phyloP scores from a whole-genome alignment of 2,888 invertebrate genomes.

The Drosophila emarginata region DNA sequence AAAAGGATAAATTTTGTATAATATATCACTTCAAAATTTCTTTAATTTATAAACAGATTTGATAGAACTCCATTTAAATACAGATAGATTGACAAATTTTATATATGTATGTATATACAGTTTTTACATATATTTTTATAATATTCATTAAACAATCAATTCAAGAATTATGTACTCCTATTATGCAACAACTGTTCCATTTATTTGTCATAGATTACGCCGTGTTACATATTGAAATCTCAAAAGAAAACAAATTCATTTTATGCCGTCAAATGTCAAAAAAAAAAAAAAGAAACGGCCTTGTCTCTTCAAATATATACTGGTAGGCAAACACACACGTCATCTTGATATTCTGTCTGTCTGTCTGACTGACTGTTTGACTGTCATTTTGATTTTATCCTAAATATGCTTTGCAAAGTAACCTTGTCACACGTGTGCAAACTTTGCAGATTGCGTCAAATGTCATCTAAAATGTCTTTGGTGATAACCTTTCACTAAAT shows the following conservation, averaged over 20 bases:
- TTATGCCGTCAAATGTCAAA: background rate
- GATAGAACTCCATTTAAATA: no score
- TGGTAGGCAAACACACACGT: slow-evolving; percentile 14
- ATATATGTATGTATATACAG: no score
- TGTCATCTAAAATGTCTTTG: slow-evolving; percentile 34
- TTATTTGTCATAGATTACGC: background rate
- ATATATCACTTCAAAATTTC: no score
- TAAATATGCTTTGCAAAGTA: slow-evolving; percentile 32
- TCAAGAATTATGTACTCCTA: no score
- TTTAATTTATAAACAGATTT: no score
- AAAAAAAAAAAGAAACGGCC: background rate
- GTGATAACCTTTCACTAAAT: slow-evolving; percentile 34
- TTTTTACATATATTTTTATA: no score
- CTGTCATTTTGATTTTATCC: slow-evolving; percentile 32
- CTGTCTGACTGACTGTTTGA: slow-evolving; percentile 14
- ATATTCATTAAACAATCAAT: no score
- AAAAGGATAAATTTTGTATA: no score
- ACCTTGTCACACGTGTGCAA: slow-evolving; percentile 58
- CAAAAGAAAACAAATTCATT: background rate
- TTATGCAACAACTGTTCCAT: no score
- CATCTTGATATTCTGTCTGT: slow-evolving; percentile 21
- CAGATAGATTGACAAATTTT: no score
- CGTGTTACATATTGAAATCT: background rate
- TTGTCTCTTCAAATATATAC: slow-evolving; percentile 6
- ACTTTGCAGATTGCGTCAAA: slow-evolving; percentile 67